A percentile compares a stretch with the other conserved stretches of the same genome.
These are phyloP conservation scores for Sycophaga agraensis DNA, from an alignment of 1,140 invertebrate genomes.

Conservation along the genomic window DNA sequence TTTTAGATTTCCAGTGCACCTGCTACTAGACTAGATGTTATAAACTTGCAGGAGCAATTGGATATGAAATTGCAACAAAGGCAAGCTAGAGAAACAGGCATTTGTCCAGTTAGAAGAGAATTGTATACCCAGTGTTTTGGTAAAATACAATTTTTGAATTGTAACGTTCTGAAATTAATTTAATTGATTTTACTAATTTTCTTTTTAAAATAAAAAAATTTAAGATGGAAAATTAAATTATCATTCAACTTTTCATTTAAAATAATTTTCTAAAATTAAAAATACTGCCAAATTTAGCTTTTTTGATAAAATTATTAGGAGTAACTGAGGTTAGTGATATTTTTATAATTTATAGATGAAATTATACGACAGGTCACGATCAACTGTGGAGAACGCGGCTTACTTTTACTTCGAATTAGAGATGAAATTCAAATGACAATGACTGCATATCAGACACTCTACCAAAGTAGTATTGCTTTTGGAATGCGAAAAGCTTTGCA, in stretches of 20 bases:
- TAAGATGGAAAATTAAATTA: no score
- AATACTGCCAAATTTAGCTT: no score
- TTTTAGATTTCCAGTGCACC: constrained; percentile 87
- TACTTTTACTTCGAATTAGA: constrained; percentile 85
- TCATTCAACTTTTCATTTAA: no score
- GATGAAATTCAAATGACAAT: constrained; percentile 97
- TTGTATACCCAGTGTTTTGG: constrained; percentile 97
- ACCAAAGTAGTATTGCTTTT: constrained; percentile 97
- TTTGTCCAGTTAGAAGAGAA: constrained; percentile 91
- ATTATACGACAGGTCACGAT: constrained; percentile 93
- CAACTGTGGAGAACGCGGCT: constrained; percentile 95
- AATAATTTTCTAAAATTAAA: no score
- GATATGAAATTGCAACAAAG: constrained; percentile 88
- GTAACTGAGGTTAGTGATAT: no score
- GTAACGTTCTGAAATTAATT: neutral
- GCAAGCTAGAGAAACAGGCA: constrained; percentile 93
- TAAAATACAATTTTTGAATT: constrained; percentile 51
- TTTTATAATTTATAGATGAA: constrained; percentile 71
- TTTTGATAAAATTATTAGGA: no score
- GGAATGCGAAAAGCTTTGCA: constrained; percentile 97
- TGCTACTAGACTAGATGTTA: constrained; percentile 90
- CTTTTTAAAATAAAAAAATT: no score
- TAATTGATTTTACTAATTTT: no score
- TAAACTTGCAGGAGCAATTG: constrained; percentile 93
- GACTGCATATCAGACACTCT: constrained; percentile 89